phyloP scores from a whole-genome alignment of 2,888 invertebrate species.

The Aelia acuminata region DNA sequence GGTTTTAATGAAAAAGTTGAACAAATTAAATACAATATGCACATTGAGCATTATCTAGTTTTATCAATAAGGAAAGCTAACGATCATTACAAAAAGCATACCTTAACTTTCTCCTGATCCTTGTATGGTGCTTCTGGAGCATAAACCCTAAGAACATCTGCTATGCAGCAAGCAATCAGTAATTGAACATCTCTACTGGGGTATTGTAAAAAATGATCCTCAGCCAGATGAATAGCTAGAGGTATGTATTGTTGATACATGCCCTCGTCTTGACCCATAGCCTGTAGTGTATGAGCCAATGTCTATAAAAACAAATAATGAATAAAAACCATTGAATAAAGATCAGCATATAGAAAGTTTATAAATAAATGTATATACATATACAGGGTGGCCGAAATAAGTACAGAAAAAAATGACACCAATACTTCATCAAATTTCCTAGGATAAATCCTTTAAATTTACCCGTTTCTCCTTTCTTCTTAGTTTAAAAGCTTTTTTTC shows the following conservation, averaged over 20 bases:
- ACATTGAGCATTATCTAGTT: not conserved
- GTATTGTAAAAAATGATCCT: slow-evolving; percentile 93
- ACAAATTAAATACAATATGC: not conserved
- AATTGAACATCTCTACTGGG: slow-evolving; percentile 93
- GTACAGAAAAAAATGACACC: no score
- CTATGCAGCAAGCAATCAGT: slow-evolving; percentile 96
- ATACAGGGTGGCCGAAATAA: no score
- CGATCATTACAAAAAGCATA: slow-evolving; percentile 65
- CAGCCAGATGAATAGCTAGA: slow-evolving; percentile 91
- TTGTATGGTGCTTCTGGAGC: slow-evolving; percentile 98
- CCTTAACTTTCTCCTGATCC: slow-evolving; percentile 92
- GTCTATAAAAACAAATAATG: slow-evolving; percentile 73
- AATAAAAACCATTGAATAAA: not conserved
- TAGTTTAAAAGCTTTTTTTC: no score
- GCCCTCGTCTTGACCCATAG: slow-evolving; percentile 94
- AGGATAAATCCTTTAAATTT: no score
- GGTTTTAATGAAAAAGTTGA: not conserved
- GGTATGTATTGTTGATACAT: slow-evolving; percentile 93
- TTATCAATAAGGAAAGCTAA: not conserved
- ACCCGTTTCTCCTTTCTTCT: no score
- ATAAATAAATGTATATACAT: no score
- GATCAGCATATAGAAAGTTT: not conserved
- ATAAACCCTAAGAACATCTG: slow-evolving; percentile 95
- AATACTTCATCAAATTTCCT: no score
- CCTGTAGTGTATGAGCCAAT: slow-evolving; percentile 93